A percentile compares a stretch with the other conserved stretches of the same genome.
Evolutionary conservation across 2,113 vertebrate genomes (phyloP).

Genomic region (Accipiter virgatus): DNA sequence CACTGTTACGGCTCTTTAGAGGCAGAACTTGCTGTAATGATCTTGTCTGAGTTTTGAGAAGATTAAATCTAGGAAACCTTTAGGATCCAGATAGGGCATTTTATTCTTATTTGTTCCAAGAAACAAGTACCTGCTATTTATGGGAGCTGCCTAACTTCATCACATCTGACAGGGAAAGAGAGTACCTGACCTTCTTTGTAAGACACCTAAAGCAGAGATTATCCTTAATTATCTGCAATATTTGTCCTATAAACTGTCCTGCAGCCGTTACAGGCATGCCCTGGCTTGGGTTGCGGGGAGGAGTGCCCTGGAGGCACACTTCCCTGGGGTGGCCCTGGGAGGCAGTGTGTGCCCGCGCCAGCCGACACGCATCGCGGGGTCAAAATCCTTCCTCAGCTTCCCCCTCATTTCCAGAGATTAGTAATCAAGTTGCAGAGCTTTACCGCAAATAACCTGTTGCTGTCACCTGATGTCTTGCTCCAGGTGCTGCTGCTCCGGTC

Average conservation of each 20-base stretch:
- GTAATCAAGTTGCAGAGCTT: conserved; percentile 34
- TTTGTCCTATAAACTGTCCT: conserved; percentile 36
- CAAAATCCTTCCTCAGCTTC: not conserved
- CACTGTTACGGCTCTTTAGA: not conserved
- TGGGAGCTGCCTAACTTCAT: not conserved
- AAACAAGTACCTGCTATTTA: not conserved
- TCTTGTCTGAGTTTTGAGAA: not conserved
- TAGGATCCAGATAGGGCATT: not conserved
- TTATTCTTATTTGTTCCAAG: not conserved
- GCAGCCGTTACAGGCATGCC: not conserved
- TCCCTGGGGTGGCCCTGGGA: conserved; percentile 12
- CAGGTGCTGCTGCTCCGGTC: not conserved
- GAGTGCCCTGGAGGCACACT: not conserved
- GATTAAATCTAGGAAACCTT: not conserved
- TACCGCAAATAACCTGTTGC: conserved; percentile 1
- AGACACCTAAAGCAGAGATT: conserved; percentile 43
- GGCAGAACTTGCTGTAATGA: not conserved
- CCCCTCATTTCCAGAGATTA: not conserved
- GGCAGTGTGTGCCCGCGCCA: not conserved
- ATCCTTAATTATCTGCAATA: conserved; percentile 48
- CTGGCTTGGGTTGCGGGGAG: not conserved
- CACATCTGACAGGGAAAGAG: not conserved
- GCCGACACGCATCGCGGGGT: fast-evolving
- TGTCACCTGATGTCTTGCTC: not conserved
- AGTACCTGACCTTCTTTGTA: conserved; percentile 20